Base-by-base conservation (phyloP, 1,140 invertebrate species). In the Ooceraea biroi region DNA sequence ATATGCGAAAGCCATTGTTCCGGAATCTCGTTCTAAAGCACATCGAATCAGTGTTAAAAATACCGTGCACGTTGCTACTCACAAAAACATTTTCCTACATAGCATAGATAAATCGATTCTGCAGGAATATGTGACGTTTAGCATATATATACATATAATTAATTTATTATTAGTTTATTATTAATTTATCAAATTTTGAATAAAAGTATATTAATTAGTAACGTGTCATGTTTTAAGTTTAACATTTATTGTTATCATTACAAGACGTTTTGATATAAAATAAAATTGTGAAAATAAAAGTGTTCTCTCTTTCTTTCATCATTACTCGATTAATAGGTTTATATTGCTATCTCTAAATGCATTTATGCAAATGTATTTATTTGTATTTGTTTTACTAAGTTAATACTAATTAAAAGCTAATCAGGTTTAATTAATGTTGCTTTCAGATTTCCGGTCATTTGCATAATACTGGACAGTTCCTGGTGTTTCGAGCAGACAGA, bases 401-500 rank as follows among this genome's bases (percentile, higher is more conserved):
- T 36, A 14, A 19, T 22, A 65, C 12, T 73, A 73, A 57, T 65
- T 63, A 25, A n/a, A 19, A 19, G 41, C 22, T 66, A 41, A 78
- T 68, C 48, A 30, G 22, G 10, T 74, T 58, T 30, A 1, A 80
- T 88, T n/a, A 36, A 85, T 88, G 84, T 91, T 86, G 87, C 85
- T 94, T 94, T 50, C 94, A 98, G 98, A 97, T 98, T 82, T 97
- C 96, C 92, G 97, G 98, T 4, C 96, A 97, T 69, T 96, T 98
- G 17, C 96, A 97, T 92, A 98, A 98, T 92, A 98, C 98, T 0
- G 98, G 98, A 1, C 98, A 98, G 92, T 98, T 98, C 52, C 95
- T 99, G 55, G 97, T 99, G 50, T 97, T 99, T 93, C 96, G 97
- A 58, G 96, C 98, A 11, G 98, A 99, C 92, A 97, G 97, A 91